Evolutionary conservation across 37 sponge, comb jelly and placozoan species (phyloP).

Genomic region (Haliclona indistincta): DNA sequence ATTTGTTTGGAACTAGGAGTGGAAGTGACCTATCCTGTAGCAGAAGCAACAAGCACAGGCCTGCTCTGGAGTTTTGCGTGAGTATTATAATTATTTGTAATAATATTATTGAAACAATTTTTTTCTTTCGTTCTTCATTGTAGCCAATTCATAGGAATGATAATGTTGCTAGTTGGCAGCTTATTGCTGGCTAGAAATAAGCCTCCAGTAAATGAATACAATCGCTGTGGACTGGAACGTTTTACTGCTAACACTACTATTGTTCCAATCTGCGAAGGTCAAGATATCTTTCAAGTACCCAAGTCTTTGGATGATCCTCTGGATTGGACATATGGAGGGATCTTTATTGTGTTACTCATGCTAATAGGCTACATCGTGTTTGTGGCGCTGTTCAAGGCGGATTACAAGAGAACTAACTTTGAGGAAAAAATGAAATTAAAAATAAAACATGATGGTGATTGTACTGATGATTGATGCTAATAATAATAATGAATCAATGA

Average conservation of each 20-base stretch:
- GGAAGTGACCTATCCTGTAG: constrained; percentile 78
- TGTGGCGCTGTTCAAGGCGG: constrained; percentile 54
- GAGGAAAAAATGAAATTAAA: constrained; percentile 62
- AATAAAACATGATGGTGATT: too few species aligned
- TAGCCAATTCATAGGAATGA: constrained; percentile 54
- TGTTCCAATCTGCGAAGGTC: not conserved
- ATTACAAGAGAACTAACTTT: constrained; percentile 46
- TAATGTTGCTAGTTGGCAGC: constrained; percentile 39
- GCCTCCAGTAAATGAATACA: not conserved
- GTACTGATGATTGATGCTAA: too few species aligned
- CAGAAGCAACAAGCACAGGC: constrained; percentile 74
- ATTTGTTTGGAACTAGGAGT: constrained; percentile 66
- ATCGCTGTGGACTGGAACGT: not conserved
- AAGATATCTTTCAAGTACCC: too few species aligned
- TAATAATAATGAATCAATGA: too few species aligned
- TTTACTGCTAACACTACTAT: not conserved
- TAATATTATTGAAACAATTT: too few species aligned
- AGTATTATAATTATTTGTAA: constrained; percentile 1
- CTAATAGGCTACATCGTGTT: constrained; percentile 27
- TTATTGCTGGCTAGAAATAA: not conserved
- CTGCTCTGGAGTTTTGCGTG: constrained; percentile 65
- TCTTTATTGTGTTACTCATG: constrained; percentile 20
- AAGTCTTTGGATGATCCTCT: not conserved
- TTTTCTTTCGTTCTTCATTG: not conserved
- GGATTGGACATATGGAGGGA: constrained; percentile 25